Conservation (phyloP, 2,113 vertebrate genomes). For the Neogale vison region DNA sequence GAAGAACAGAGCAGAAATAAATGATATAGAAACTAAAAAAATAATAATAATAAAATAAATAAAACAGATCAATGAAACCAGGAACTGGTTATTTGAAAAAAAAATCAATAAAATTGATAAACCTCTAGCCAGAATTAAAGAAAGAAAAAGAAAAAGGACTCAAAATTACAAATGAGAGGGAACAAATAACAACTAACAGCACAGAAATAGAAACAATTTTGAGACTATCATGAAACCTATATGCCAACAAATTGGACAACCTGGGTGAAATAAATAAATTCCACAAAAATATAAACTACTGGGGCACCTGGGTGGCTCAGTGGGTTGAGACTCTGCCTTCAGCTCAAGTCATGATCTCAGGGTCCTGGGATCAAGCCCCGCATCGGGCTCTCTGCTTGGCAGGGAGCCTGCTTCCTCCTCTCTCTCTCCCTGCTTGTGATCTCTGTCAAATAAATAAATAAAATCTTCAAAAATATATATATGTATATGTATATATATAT, state of each 20-base stretch:
- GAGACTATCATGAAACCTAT: not conserved
- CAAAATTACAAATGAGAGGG: not conserved
- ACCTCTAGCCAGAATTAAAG: not conserved
- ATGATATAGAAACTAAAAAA: not conserved
- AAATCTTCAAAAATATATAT: too few species aligned
- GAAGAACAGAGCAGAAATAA: not conserved
- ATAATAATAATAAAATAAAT: too few species aligned
- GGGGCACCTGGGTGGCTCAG: too few species aligned
- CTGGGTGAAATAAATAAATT: not conserved
- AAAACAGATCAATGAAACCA: not conserved
- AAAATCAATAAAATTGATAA: not conserved
- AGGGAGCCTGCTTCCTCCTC: too few species aligned
- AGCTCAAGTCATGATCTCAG: too few species aligned
- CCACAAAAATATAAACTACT: not conserved
- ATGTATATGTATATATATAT: too few species aligned
- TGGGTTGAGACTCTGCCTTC: too few species aligned
- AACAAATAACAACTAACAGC: not conserved
- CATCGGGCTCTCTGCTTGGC: too few species aligned
- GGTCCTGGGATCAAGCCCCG: too few species aligned
- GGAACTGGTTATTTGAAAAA: not conserved
- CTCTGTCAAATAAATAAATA: too few species aligned
- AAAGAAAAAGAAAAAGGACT: not conserved
- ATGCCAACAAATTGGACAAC: not conserved
- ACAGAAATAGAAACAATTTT: not conserved
- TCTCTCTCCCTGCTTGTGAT: too few species aligned